Conservation (phyloP, 2,113 vertebrate genomes). For the Cricetomys ansorgei region DNA sequence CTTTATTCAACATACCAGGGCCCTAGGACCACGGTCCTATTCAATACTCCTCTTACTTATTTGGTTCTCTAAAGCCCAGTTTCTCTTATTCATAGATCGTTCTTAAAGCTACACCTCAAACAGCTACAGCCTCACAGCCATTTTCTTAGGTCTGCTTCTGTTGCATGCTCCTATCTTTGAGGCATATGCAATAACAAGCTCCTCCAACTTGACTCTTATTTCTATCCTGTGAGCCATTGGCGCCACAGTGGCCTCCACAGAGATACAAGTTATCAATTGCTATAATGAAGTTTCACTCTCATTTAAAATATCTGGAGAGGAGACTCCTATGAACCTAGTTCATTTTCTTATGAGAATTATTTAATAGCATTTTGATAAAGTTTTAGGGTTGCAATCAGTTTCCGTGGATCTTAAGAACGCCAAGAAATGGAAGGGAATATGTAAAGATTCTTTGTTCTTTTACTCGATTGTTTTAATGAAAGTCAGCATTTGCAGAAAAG, state of each 20-base stretch:
- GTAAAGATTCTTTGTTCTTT: constrained; percentile 60
- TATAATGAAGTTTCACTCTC: constrained; percentile 28
- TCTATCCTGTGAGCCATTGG: neutral
- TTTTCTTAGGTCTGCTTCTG: neutral
- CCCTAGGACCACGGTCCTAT: neutral
- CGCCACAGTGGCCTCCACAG: neutral
- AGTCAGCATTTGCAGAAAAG: constrained; percentile 26
- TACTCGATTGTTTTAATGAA: constrained; percentile 60
- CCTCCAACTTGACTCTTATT: neutral
- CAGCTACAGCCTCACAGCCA: no score
- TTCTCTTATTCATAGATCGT: neutral
- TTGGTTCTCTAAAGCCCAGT: neutral
- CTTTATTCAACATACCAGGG: neutral
- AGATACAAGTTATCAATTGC: constrained; percentile 19
- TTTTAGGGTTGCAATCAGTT: constrained; percentile 51
- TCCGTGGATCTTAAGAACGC: constrained; percentile 51
- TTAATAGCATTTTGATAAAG: constrained; percentile 52
- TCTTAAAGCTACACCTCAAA: neutral
- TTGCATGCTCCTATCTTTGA: neutral
- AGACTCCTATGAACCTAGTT: neutral
- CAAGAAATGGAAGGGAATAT: constrained; percentile 50
- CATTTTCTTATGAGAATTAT: constrained; percentile 51
- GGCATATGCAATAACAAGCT: neutral
- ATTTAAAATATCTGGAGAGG: constrained; percentile 29
- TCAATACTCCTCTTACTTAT: neutral